A percentile compares a stretch with the other conserved stretches of the same genome.
phyloP scores from a whole-genome alignment of 2,888 invertebrate genomes.

The Chouioia cunea region DNA sequence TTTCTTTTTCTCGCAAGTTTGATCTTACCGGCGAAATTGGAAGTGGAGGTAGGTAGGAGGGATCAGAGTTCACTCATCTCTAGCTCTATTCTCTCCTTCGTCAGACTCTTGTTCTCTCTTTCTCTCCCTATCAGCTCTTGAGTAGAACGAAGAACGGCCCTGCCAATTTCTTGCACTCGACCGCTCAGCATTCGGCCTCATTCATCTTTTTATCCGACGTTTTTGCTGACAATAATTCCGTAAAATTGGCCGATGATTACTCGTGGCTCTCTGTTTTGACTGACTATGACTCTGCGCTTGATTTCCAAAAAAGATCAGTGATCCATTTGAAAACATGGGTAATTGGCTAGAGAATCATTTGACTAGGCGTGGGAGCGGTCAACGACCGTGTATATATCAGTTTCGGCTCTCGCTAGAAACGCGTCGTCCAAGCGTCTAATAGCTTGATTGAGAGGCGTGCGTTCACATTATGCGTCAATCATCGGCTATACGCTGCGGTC shows the following conservation, averaged over 20 bases:
- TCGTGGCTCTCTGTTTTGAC: slow-evolving; percentile 47
- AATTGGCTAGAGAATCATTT: too few relatives aligned
- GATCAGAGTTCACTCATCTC: slow-evolving; percentile 23
- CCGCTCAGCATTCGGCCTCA: slow-evolving; percentile 38
- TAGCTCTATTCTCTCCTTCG: slow-evolving; percentile 35
- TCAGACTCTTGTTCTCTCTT: slow-evolving; percentile 22
- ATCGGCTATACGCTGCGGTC: slow-evolving; percentile 19
- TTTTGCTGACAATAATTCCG: slow-evolving; percentile 54
- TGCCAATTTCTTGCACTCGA: slow-evolving; percentile 26
- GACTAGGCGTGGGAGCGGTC: too few relatives aligned
- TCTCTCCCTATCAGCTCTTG: slow-evolving; percentile 3
- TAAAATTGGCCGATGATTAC: slow-evolving; percentile 60
- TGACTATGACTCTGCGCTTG: too few relatives aligned
- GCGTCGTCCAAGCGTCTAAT: slow-evolving; percentile 24
- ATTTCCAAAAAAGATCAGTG: too few relatives aligned
- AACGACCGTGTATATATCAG: slow-evolving; percentile 22
- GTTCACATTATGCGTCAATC: slow-evolving; percentile 40
- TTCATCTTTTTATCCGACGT: slow-evolving; percentile 38
- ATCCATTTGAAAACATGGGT: too few relatives aligned
- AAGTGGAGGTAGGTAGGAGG: slow-evolving; percentile 50
- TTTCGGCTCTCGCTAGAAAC: slow-evolving; percentile 1
- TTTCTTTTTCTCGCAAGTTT: slow-evolving; percentile 59
- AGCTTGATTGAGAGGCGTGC: slow-evolving; percentile 35
- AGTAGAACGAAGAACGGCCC: too few relatives aligned
- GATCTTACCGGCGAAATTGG: slow-evolving; percentile 58